A percentile compares a stretch with the other conserved stretches of the same genome.
phyloP scores from a whole-genome alignment of 2,113 vertebrate species.

The Microcebus tavaratra region DNA sequence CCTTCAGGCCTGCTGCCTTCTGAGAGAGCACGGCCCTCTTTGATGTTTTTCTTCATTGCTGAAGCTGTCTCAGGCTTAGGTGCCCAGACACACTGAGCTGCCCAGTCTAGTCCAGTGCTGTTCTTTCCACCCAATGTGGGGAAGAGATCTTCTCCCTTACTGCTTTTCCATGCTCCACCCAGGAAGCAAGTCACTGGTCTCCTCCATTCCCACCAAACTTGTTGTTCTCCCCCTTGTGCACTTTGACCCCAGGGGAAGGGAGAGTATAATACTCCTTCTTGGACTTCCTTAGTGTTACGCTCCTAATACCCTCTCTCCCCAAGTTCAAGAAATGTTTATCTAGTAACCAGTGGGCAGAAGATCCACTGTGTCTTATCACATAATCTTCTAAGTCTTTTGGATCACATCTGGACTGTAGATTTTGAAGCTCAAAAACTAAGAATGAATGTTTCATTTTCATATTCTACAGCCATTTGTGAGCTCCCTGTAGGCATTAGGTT shows the following conservation, averaged over 20 bases:
- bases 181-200: background rate
- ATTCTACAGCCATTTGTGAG: background rate
- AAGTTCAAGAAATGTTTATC: background rate
- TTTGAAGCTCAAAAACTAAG: slow-evolving; percentile 9
- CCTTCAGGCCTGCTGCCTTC: background rate
- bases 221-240: background rate
- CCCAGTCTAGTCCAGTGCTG: background rate
- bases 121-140: background rate
- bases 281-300: background rate
- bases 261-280: background rate
- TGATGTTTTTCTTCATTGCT: background rate
- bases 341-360: background rate
- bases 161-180: background rate
- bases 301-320: background rate
- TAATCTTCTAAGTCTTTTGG: slow-evolving; percentile 11
- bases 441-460: slow-evolving; percentile 48
- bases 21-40: background rate
- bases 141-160: background rate
- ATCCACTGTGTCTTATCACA: background rate
- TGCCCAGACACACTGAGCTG: background rate
- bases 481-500: background rate
- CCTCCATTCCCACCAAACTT: background rate
- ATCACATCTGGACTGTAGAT: slow-evolving; percentile 55
- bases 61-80: background rate
- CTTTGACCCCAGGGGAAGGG: background rate